Evolutionary conservation across 2,888 invertebrate species (phyloP).

Genomic region (Campaea margaritaria): DNA sequence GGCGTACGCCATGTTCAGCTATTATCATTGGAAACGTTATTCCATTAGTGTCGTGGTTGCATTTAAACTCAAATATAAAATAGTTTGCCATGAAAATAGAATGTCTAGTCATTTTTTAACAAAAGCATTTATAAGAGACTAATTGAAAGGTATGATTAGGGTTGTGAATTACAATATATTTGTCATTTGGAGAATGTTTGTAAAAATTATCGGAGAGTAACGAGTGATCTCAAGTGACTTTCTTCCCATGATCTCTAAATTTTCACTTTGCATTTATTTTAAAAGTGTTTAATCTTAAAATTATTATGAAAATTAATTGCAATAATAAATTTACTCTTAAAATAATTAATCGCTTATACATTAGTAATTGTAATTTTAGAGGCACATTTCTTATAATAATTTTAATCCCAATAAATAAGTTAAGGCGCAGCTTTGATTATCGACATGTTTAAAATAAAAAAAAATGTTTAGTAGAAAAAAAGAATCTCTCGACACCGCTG

Average conservation of each 20-base stretch:
- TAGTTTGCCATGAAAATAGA: constrained; percentile 71
- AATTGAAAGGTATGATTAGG: constrained; percentile 73
- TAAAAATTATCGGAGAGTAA: constrained; percentile 63
- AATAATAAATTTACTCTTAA: constrained; percentile 64
- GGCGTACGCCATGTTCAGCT: no score
- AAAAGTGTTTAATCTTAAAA: constrained; percentile 55
- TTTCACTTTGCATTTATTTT: constrained; percentile 74
- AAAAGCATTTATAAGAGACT: constrained; percentile 68
- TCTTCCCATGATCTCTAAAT: constrained; percentile 78
- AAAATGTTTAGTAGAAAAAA: constrained; percentile 57
- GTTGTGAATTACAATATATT: constrained; percentile 81
- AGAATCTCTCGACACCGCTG: constrained; percentile 68
- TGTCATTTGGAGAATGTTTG: constrained; percentile 62
- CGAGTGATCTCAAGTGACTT: constrained; percentile 76
- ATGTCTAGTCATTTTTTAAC: constrained; percentile 77
- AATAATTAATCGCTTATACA: constrained; percentile 67
- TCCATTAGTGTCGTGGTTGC: constrained; percentile 25
- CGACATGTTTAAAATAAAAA: constrained; percentile 60
- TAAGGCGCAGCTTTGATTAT: constrained; percentile 71
- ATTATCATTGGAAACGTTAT: constrained; percentile 1
- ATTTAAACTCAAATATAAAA: constrained; percentile 30
- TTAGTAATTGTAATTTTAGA: constrained; percentile 69
- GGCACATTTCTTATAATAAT: constrained; percentile 67
- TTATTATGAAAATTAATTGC: constrained; percentile 59
- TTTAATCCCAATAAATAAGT: constrained; percentile 70